Conservation (phyloP, 2,888 invertebrate species). For the Lochmaea capreae region DNA sequence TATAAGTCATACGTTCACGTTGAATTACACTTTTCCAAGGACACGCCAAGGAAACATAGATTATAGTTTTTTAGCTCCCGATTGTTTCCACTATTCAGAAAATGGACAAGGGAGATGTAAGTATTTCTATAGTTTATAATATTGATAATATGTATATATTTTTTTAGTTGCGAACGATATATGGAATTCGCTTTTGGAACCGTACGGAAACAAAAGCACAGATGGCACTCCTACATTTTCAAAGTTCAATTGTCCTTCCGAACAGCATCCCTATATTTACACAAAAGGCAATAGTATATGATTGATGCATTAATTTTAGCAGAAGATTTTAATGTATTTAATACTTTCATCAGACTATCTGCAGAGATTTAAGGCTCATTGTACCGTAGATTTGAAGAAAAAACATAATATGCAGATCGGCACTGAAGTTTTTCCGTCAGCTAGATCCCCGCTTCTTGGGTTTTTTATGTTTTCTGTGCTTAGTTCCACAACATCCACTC, state of each 20-base stretch:
- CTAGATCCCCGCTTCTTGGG: too few relatives aligned
- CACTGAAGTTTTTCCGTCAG: too few relatives aligned
- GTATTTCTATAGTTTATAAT: constrained; percentile 27
- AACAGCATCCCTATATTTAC: constrained; percentile 65
- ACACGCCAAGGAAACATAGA: constrained; percentile 65
- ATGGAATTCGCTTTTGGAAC: constrained; percentile 74
- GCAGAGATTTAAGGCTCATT: too few relatives aligned
- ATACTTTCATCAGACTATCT: too few relatives aligned
- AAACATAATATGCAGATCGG: too few relatives aligned
- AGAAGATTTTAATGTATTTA: too few relatives aligned
- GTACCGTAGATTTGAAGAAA: too few relatives aligned
- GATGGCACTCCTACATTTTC: constrained; percentile 53
- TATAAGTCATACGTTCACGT: constrained; percentile 68
- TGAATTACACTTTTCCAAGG: constrained; percentile 64
- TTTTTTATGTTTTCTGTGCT: too few relatives aligned
- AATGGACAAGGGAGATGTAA: constrained; percentile 70
- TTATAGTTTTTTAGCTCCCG: constrained; percentile 68
- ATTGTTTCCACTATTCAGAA: constrained; percentile 76
- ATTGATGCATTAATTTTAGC: not conserved
- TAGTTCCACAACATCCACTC: too few relatives aligned
- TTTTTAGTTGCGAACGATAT: constrained; percentile 68
- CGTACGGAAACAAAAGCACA: constrained; percentile 66
- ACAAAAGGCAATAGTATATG: constrained; percentile 49
- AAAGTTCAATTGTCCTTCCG: constrained; percentile 66
- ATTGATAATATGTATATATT: not conserved